Base-by-base conservation (phyloP, 2,797 vertebrate species). In the Linurgus olivaceus region DNA sequence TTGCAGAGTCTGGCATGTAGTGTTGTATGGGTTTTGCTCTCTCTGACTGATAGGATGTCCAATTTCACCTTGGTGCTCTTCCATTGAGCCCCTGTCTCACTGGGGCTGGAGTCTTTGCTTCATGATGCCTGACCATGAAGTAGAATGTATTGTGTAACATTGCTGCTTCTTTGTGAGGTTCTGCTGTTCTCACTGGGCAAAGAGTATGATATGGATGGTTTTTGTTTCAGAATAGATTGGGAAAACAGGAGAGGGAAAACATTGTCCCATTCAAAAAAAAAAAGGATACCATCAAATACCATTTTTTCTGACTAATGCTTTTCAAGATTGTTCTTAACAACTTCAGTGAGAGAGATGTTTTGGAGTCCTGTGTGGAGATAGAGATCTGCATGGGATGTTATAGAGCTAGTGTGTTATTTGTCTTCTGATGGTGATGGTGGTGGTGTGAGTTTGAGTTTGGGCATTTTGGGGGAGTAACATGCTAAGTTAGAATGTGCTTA, bases 171-270 rank as follows among this genome's bases (percentile, higher is more conserved):
- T 71, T 52, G 11, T 55, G 38, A 2, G 0, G 8, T 50, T 78
- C 40, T 78, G 25, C 37, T 78, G 16, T 52, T 94, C 33, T 57
- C 18, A 44, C 57, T 71, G 42, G 13, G 33, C 65, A 17, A 65
- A 16, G 29, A 52, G 2, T 67, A 57, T 58, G 11, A 38, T 65
- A 21, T 0, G 0, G n/a, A 16, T 88, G 16, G 0, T 0, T 77
- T 83, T 82, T 55, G 19, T 85, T 91, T 80, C 37, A 80, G 31
- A 58, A 44, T 63, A 13, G 59, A 20, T 19, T 59, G 44, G 11
- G 13, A 59, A 92, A 77, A 40, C 10, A 55, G 33, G 10, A 77
- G 13, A 14, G 10, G 26, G 31, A 80, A 66, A 48, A 38, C 21
- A 24, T 2, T 12, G 25, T 71, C 8, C 9, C 3, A 0, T 77